These are phyloP conservation scores for Psittacula cyanocephala DNA, from an alignment of 2,113 vertebrate species.

Conservation along the genomic window DNA sequence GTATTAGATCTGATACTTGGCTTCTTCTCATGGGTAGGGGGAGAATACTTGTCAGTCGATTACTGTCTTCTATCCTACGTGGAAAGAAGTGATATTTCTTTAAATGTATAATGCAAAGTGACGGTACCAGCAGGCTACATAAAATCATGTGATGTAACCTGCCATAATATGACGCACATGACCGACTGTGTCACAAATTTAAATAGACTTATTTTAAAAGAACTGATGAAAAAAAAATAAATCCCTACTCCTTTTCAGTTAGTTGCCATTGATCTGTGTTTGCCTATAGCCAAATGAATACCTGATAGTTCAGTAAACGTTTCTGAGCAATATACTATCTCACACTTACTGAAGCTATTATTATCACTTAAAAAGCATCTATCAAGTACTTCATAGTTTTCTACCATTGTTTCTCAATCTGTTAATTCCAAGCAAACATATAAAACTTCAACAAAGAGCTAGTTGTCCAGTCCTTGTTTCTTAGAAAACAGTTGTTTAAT, in stretches of 20 bases:
- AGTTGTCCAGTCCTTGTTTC: neutral
- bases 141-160: slow-evolving; percentile 49
- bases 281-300: slow-evolving; percentile 47
- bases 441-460: neutral
- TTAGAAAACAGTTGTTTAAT: slow-evolving; percentile 4
- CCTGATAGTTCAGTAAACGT: slow-evolving; percentile 30
- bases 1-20: slow-evolving; percentile 41
- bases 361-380: slow-evolving; percentile 34
- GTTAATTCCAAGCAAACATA: neutral
- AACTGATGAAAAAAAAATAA: neutral
- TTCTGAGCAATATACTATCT: slow-evolving; percentile 5
- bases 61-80: slow-evolving; percentile 18
- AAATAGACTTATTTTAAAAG: slow-evolving; percentile 33
- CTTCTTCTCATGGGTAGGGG: slow-evolving; percentile 7
- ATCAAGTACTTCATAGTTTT: neutral
- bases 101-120: slow-evolving; percentile 57
- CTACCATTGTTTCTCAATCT: neutral
- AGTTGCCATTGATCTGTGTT: slow-evolving; percentile 49
- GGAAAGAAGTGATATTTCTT: slow-evolving; percentile 55
- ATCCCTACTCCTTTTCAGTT: slow-evolving; percentile 11
- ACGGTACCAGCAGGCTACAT: slow-evolving; percentile 50
- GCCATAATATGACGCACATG: slow-evolving; percentile 32
- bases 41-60: slow-evolving; percentile 57
- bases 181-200: slow-evolving; percentile 37
- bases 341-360: neutral